phyloP scores from a whole-genome alignment of 2,888 invertebrate species.

The Ochropleura plecta region DNA sequence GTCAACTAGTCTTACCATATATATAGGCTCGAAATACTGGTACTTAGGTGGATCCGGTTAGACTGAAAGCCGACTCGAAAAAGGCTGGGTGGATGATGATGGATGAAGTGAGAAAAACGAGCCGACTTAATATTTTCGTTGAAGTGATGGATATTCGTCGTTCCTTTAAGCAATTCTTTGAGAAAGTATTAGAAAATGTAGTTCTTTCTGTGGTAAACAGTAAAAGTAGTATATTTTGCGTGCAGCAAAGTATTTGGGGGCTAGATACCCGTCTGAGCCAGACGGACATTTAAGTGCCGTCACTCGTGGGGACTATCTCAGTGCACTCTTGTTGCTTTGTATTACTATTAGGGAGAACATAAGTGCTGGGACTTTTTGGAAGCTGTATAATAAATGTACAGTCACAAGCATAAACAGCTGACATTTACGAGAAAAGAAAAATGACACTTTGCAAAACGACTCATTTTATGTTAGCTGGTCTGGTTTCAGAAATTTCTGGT shows the following conservation, averaged over 20 bases:
- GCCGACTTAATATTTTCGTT: too few relatives aligned
- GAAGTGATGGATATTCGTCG: too few relatives aligned
- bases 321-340: too few relatives aligned
- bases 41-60: too few relatives aligned
- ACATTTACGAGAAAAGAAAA: not conserved
- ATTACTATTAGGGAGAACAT: not conserved
- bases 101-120: too few relatives aligned
- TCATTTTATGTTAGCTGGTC: not conserved
- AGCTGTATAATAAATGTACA: not conserved
- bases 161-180: not conserved
- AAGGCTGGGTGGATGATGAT: too few relatives aligned
- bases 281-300: not conserved
- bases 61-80: too few relatives aligned
- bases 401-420: not conserved
- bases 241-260: constrained; percentile 1
- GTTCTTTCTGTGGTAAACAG: not conserved
- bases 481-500: not conserved
- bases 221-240: not conserved
- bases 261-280: not conserved
- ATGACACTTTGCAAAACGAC: not conserved
- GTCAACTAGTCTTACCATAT: too few relatives aligned
- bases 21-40: too few relatives aligned
- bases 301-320: not conserved
- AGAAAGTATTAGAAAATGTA: not conserved
- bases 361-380: constrained; percentile 17